phyloP scores from a whole-genome alignment of 2,888 invertebrate genomes.

The Ennomos erosarius region DNA sequence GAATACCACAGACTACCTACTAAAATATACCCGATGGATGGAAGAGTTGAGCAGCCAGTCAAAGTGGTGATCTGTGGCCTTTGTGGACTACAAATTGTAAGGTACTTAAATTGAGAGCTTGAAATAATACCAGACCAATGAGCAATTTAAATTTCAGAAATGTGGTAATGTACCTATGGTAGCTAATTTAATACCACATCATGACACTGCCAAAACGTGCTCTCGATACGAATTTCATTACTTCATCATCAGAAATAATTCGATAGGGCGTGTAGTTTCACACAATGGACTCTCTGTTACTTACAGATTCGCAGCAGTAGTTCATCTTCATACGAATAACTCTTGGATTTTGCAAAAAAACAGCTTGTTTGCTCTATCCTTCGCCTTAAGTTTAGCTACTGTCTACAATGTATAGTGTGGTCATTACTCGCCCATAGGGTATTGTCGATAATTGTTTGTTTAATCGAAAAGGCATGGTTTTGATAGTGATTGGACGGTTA shows the following conservation, averaged over 20 bases:
- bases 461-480: constrained; percentile 37
- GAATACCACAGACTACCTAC: too few species aligned
- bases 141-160: too few species aligned
- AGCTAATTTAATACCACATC: constrained; percentile 11
- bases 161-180: too few species aligned
- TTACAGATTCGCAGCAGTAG: constrained; percentile 4
- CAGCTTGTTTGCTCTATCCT: too few species aligned
- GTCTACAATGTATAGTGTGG: neutral
- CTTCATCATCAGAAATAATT: constrained; percentile 19
- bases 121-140: too few species aligned
- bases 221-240: constrained; percentile 22
- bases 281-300: constrained; percentile 12
- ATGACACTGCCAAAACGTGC: constrained; percentile 15
- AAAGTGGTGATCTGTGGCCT: too few species aligned
- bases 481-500: constrained; percentile 39
- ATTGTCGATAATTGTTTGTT: constrained; percentile 41
- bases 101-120: too few species aligned
- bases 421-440: constrained; percentile 24
- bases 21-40: too few species aligned
- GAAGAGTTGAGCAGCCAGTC: too few species aligned
- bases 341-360: too few species aligned
- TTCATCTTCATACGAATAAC: neutral
- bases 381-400: constrained; percentile 10
- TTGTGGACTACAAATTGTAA: too few species aligned
- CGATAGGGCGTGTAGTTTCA: constrained; percentile 21